Evolutionary conservation across 2,888 invertebrate species (phyloP).

Genomic region (Dynastes hyllus): DNA sequence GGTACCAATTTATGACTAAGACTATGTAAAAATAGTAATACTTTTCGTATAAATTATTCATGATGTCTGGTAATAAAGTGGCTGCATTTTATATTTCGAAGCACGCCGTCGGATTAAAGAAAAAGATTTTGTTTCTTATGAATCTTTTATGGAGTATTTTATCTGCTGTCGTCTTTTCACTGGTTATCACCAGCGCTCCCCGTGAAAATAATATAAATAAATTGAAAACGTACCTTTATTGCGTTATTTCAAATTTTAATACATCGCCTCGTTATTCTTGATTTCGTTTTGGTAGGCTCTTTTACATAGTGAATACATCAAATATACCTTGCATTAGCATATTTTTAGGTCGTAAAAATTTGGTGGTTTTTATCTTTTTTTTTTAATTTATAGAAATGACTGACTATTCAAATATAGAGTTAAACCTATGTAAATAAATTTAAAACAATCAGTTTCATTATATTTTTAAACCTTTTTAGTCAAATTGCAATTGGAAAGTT

Average conservation of each 20-base stretch:
- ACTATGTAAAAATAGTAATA: conserved; percentile 59
- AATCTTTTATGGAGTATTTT: conserved; percentile 49
- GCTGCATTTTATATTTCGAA: conserved; percentile 56
- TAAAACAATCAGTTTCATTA: no score
- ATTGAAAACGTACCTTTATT: conserved; percentile 13
- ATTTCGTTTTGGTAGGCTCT: background rate
- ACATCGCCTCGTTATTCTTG: background rate
- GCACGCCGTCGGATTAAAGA: conserved; percentile 46
- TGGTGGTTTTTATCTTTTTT: no score
- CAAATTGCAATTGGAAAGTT: no score
- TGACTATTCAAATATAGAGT: no score
- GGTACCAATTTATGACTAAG: conserved; percentile 59
- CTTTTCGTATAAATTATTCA: conserved; percentile 57
- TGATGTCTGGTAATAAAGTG: conserved; percentile 59
- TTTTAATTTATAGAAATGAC: no score
- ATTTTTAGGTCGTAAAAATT: no score
- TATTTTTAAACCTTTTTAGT: no score
- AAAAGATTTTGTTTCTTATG: conserved; percentile 49
- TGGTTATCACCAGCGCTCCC: background rate
- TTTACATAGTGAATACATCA: no score
- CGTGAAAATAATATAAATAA: conserved; percentile 13
- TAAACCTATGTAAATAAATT: no score
- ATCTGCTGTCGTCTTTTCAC: conserved; percentile 16
- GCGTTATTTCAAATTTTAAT: background rate
- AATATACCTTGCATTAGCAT: no score